Conservation (phyloP, 2,888 invertebrate species). For the Clusia tigrina region DNA sequence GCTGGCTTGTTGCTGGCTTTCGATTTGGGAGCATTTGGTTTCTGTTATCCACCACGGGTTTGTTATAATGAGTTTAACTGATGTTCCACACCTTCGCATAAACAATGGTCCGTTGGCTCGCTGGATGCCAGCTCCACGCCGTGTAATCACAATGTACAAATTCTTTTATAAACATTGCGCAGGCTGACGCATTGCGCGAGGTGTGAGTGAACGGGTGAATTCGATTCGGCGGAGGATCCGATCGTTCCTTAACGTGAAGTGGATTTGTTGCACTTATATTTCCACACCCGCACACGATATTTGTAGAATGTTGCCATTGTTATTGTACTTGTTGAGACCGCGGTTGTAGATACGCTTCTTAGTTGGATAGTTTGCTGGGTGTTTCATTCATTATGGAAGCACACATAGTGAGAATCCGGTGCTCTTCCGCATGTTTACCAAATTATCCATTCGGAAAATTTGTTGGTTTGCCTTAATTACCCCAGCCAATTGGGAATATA, state of each 20-base stretch:
- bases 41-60: slow-evolving; percentile 59
- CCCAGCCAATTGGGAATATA: slow-evolving; percentile 11
- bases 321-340: slow-evolving; percentile 14
- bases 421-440: slow-evolving; percentile 22
- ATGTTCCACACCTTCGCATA: slow-evolving; percentile 54
- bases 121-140: not conserved
- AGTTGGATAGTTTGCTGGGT: slow-evolving; percentile 14
- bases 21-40: slow-evolving; percentile 66
- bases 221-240: not conserved
- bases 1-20: slow-evolving; percentile 41
- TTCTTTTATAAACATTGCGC: slow-evolving; percentile 23
- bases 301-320: not conserved
- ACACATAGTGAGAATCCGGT: slow-evolving; percentile 10
- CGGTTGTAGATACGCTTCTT: slow-evolving; percentile 18
- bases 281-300: slow-evolving; percentile 5
- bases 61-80: slow-evolving; percentile 56
- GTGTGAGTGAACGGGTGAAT: not conserved
- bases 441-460: not conserved
- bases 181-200: not conserved
- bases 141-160: slow-evolving; percentile 21
- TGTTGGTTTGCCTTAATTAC: slow-evolving; percentile 26
- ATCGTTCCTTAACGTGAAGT: no score
- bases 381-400: slow-evolving; percentile 23
- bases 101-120: slow-evolving; percentile 26
- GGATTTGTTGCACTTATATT: not conserved